Evolutionary conservation across 1,140 invertebrate species (phyloP).

Genomic region (Polypedilum pembai): DNA sequence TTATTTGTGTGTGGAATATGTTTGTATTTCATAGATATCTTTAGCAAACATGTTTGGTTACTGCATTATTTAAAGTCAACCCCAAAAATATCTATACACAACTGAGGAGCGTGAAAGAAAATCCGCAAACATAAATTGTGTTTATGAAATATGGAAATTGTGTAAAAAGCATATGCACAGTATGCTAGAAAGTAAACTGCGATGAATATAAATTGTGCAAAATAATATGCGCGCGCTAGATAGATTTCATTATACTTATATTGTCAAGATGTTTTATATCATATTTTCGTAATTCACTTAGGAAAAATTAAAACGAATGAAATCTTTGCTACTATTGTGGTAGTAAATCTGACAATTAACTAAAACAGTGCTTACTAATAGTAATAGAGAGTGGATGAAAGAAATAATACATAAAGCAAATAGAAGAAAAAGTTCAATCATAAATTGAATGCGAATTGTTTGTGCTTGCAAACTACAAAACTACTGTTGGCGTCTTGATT

Average conservation of each 20-base stretch:
- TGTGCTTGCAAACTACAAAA: slow-evolving; percentile 17
- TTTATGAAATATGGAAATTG: slow-evolving; percentile 22
- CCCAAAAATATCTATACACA: background rate
- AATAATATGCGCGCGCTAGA: background rate
- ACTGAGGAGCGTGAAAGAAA: background rate
- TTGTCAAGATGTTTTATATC: background rate
- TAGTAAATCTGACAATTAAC: background rate
- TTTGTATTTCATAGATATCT: no score
- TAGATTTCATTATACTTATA: background rate
- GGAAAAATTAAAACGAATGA: background rate
- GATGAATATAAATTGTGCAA: slow-evolving; percentile 10
- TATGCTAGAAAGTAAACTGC: background rate
- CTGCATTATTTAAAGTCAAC: background rate
- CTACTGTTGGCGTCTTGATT: slow-evolving; percentile 10
- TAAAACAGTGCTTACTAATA: background rate
- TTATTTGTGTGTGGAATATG: no score
- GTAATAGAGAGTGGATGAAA: no score
- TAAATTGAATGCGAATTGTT: slow-evolving; percentile 18
- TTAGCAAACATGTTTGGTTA: no score
- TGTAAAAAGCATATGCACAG: background rate
- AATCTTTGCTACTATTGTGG: no score
- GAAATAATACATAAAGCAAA: background rate
- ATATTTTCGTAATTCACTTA: background rate
- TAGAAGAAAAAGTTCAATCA: slow-evolving; percentile 13
- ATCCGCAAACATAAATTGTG: slow-evolving; percentile 26